Evolutionary conservation across 2,888 invertebrate species (phyloP), one percentile per base, ranked within the genome.

Genomic region (Eubasilissa splendida): DNA sequence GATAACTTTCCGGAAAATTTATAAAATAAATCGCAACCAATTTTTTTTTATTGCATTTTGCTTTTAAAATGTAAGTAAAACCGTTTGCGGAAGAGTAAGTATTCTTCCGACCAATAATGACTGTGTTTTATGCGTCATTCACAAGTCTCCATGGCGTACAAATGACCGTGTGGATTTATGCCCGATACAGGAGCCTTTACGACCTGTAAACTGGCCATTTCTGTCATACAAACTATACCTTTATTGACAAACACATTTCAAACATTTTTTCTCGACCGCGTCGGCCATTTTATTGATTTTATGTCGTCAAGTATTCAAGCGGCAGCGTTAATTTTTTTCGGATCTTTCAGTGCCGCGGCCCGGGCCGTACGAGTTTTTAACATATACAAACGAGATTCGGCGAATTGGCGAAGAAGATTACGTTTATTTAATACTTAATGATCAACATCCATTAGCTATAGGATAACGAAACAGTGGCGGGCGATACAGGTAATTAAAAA

Each of bases 171-270:
- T 42, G 68, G 71, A 82, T 82, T 82, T 82, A 82, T 73, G 73
- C 54, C 83, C 80, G 81, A 76, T 59, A 65, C 68, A 80, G 80
- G 76, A 81, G 75, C 83, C 54, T 83, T 83, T 83, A 83, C 63
- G 82, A 82, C 56, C 82, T 82, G 82, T 80, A 83, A 83, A 83
- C 65, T 75, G 79, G 79, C 80, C 80, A 82, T 83, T 79, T 77
- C 54, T 80, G 82, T 78, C 82, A 77, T 77, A 65, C 71, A 68
- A 81, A 81, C 77, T 73, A 77, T 80, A 76, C 79, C 76, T 76
- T 70, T 80, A 78, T 78, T 78, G 78, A 78, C 78, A 71, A 54
- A 70, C 58, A n/a, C 53, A 70, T 70, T 53, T 70, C 68, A 68
- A 68, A 68, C 68, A 50, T 52, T 54, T 54, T 70, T 65, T 65